phyloP scores from a whole-genome alignment of 1,140 invertebrate species.

The Leptonema lineaticorne region DNA sequence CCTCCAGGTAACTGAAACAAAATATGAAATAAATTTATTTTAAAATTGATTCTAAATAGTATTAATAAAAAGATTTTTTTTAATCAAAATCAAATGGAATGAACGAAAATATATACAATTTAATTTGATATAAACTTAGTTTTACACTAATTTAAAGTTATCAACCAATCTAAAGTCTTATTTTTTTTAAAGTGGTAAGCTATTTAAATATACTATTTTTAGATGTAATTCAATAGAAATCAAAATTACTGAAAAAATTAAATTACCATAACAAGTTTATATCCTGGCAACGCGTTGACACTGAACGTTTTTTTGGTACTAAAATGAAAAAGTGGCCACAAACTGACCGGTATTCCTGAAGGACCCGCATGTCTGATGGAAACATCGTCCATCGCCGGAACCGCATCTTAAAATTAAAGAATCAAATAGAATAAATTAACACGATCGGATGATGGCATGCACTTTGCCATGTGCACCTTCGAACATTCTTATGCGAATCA shows the following conservation, averaged over 20 bases:
- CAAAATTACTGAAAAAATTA: too few species aligned
- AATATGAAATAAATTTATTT: background rate
- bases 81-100: background rate
- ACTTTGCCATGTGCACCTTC: background rate
- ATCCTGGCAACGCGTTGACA: background rate
- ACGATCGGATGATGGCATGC: background rate
- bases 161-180: too few species aligned
- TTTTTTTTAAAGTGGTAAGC: too few species aligned
- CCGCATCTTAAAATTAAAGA: background rate
- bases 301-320: slow-evolving; percentile 12
- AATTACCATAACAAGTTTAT: slow-evolving; percentile 28
- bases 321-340: slow-evolving; percentile 23
- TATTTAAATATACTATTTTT: too few species aligned
- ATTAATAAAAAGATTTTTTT: too few species aligned
- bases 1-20: slow-evolving; percentile 22
- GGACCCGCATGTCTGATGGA: slow-evolving; percentile 21
- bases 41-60: background rate
- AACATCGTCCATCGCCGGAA: slow-evolving; percentile 26
- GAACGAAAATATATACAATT: background rate
- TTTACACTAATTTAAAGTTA: too few species aligned
- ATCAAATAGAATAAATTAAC: background rate
- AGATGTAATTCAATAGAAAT: too few species aligned
- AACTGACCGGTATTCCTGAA: slow-evolving; percentile 19
- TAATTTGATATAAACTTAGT: background rate
- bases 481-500: background rate